These are phyloP conservation scores for Bubo scandiacus DNA, from an alignment of 2,113 vertebrate genomes.

Conservation along the genomic window DNA sequence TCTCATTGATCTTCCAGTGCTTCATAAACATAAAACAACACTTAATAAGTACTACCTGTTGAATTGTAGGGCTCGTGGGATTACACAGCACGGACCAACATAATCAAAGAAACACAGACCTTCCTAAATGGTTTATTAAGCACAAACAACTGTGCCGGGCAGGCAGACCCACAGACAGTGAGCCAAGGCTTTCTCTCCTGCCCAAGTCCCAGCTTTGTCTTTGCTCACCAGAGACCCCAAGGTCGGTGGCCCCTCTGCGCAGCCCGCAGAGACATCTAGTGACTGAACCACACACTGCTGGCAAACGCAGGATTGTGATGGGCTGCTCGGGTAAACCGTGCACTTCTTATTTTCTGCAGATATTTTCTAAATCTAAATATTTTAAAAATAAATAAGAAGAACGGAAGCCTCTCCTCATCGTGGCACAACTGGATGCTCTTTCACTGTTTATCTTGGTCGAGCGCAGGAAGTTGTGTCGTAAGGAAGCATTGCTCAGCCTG, in stretches of 20 bases:
- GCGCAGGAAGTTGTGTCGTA: not conserved
- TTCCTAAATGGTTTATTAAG: not conserved
- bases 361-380: constrained; percentile 9
- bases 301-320: rapidly evolving
- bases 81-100: rapidly evolving
- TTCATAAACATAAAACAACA: not conserved
- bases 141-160: not conserved
- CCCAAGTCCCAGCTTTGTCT: not conserved
- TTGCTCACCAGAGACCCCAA: not conserved
- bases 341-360: not conserved
- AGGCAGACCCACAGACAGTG: not conserved
- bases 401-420: not conserved
- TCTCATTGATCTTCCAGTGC: not conserved
- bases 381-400: not conserved
- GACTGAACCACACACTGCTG: not conserved
- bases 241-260: not conserved
- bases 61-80: rapidly evolving
- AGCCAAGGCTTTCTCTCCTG: not conserved
- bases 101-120: not conserved
- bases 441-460: constrained; percentile 9
- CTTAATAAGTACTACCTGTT: not conserved
- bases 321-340: not conserved
- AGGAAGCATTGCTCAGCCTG: not conserved
- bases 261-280: not conserved
- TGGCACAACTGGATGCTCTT: not conserved